Evolutionary conservation across 92 coral and sea anemone genomes (phyloP).

Genomic region (Pocillopora grandis): DNA sequence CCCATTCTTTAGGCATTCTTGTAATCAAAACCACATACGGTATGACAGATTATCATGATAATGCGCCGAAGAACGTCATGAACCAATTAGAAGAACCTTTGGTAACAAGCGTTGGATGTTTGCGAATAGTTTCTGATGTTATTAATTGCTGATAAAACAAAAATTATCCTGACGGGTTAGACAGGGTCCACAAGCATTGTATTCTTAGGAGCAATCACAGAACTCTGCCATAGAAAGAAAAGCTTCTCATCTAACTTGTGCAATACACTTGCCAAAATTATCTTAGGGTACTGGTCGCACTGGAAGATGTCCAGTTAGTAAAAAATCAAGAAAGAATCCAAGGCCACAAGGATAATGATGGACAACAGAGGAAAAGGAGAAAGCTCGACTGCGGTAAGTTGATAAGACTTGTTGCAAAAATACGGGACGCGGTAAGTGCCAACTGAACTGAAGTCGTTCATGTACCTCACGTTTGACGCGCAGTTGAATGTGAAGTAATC

Average conservation of each 20-base stretch:
- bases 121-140: too few relatives aligned
- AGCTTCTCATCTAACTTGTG: background rate
- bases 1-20: too few relatives aligned
- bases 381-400: conserved; percentile 21
- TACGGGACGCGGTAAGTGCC: too few relatives aligned
- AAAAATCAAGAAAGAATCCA: background rate
- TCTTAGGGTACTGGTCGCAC: conserved; percentile 16
- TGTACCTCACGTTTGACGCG: too few relatives aligned
- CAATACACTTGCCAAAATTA: too few relatives aligned
- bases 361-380: conserved; percentile 41
- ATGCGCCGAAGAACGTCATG: background rate
- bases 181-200: too few relatives aligned
- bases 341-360: background rate
- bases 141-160: too few relatives aligned
- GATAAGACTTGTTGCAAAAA: too few relatives aligned
- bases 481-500: too few relatives aligned
- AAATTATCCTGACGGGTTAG: too few relatives aligned
- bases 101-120: too few relatives aligned
- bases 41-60: background rate
- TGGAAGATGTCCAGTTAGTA: conserved; percentile 21
- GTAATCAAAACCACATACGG: background rate
- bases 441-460: too few relatives aligned
- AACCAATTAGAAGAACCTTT: background rate
- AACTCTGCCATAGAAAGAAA: background rate
- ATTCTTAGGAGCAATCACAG: background rate